phyloP scores from a whole-genome alignment of 2,888 invertebrate species.

The Drosophila anomalata region DNA sequence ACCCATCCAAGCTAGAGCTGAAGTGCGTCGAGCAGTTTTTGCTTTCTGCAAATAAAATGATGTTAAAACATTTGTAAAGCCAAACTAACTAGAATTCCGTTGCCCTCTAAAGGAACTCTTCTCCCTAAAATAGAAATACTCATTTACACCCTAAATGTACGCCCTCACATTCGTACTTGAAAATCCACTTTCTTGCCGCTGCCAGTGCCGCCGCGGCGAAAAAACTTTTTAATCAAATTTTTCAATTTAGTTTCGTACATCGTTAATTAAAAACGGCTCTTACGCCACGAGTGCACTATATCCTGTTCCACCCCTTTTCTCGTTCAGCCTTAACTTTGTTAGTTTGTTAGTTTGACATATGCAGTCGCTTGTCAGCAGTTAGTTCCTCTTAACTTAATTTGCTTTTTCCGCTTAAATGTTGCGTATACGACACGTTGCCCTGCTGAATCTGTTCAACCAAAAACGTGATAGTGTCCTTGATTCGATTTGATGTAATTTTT shows the following conservation, averaged over 20 bases:
- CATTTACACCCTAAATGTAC: constrained; percentile 11
- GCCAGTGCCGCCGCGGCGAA: constrained; percentile 23
- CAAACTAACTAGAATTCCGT: constrained; percentile 74
- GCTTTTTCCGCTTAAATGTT: constrained; percentile 43
- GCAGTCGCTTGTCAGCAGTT: constrained; percentile 37
- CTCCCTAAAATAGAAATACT: constrained; percentile 20
- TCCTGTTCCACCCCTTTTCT: constrained; percentile 11
- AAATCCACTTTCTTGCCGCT: constrained; percentile 50
- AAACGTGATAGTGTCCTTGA: constrained; percentile 1
- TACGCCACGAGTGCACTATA: constrained; percentile 1
- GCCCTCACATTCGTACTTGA: constrained; percentile 60
- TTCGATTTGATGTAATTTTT: not conserved
- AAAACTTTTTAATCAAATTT: constrained; percentile 78
- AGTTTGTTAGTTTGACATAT: constrained; percentile 54
- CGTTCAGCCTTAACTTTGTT: constrained; percentile 43
- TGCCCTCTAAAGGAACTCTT: constrained; percentile 37
- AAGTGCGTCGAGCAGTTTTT: constrained; percentile 55
- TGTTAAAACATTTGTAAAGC: constrained; percentile 73
- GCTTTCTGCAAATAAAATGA: constrained; percentile 68
- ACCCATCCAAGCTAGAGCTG: constrained; percentile 17
- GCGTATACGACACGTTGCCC: constrained; percentile 51
- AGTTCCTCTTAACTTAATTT: constrained; percentile 57
- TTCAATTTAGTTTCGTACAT: constrained; percentile 73
- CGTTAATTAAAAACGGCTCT: constrained; percentile 70
- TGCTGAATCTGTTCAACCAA: not conserved